Percentiles rank a stretch among this genome's conserved stretches.
These are phyloP conservation scores for Flabesymbios commensalis DNA, from an alignment of 2,888 invertebrate genomes.

Conservation along the genomic window DNA sequence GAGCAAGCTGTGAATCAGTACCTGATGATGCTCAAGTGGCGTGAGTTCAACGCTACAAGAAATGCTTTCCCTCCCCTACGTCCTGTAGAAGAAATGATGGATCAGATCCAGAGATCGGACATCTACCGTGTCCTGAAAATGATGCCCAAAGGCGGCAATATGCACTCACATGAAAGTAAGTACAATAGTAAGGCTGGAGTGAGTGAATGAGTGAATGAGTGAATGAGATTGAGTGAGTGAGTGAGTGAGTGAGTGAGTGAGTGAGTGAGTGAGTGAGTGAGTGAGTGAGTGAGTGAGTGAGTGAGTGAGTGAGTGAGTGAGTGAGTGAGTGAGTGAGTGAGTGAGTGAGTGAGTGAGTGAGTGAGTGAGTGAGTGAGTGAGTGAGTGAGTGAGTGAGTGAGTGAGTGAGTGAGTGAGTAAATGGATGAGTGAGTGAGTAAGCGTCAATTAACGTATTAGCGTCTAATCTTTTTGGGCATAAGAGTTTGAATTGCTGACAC, in stretches of 20 bases:
- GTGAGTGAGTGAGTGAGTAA: too few relatives aligned
- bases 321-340: too few relatives aligned
- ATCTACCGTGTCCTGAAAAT: conserved; percentile 27
- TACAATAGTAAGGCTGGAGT: not conserved
- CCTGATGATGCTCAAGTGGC: conserved; percentile 33
- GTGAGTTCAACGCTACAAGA: conserved; percentile 27
- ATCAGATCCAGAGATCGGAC: conserved; percentile 20
- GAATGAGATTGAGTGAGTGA: not conserved
- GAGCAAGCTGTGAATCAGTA: conserved; percentile 33
- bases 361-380: too few relatives aligned
- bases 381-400: too few relatives aligned
- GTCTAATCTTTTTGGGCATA: too few relatives aligned
- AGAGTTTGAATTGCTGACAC: too few relatives aligned
- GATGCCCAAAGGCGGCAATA: conserved; percentile 36
- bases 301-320: too few relatives aligned
- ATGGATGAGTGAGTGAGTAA: too few relatives aligned
- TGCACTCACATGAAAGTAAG: conserved; percentile 37
- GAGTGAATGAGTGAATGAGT: not conserved
- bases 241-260: not conserved
- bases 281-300: too few relatives aligned
- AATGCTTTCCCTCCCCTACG: conserved; percentile 26
- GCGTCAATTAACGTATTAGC: too few relatives aligned
- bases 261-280: too few relatives aligned
- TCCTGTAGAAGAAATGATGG: conserved; percentile 30
- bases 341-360: too few relatives aligned